Base-by-base conservation (phyloP, 2,888 invertebrate species). In the Ophion slaviceki region DNA sequence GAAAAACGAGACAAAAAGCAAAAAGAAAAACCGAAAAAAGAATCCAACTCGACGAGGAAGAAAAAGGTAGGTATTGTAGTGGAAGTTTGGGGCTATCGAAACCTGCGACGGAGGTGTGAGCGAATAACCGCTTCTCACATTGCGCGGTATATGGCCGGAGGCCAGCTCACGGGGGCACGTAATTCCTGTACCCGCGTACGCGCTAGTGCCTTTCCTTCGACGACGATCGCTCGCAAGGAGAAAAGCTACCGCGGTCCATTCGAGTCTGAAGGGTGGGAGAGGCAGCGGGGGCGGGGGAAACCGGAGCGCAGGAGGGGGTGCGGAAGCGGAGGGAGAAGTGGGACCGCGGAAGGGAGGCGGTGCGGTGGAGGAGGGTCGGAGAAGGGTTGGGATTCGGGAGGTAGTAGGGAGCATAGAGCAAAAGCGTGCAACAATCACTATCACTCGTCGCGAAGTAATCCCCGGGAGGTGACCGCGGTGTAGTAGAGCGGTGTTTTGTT, bases 391-490 rank as follows among this genome's bases (percentile, higher is more conserved):
- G 53, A 77, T 32, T 62, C 47, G 72, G 40, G 81, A 45, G 66
- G 79, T 67, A 79, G 76, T 62, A 62, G 45, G 77, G 57, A 70
- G 68, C 76, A 78, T 80, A 61, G 45, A 45, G 82, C 57, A 62
- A 61, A 59, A 74, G 67, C 59, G 53, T 36, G 72, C 87, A 88
- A 89, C 89, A 88, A 89, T 89, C 88, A 86, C 85, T 86, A 89
- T 90, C 88, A 88, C 87, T 87, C 85, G 83, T 76, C 59, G 66
- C 85, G 84, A 87, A 85, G 84, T 88, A 45, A 45, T 45, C 45
- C 89, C 90, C 89, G 89, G 89, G 67, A 61, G 66, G 89, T 89
- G 89, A 87, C 88, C 76, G 86, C 85, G 36, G n/a, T n/a, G 45
- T 45, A 10, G 45, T 57, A 57, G 84, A 83, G 82, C 82, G 84